Percentiles rank a stretch among this genome's conserved stretches.
These are phyloP conservation scores for Anaspis maculata DNA, from an alignment of 2,888 invertebrate genomes.

Conservation along the genomic window DNA sequence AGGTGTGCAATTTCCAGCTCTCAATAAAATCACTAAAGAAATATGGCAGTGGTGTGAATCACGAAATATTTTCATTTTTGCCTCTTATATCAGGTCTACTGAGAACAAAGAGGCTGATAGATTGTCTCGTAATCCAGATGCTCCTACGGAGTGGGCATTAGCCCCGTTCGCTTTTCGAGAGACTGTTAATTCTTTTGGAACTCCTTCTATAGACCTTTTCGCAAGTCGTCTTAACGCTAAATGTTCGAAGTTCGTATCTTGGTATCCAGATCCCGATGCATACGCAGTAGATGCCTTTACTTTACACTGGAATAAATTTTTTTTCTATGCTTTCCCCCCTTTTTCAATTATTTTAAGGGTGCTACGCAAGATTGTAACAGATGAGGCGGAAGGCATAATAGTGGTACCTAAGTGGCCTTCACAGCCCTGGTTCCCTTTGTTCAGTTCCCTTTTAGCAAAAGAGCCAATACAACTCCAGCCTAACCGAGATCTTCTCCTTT, in stretches of 20 bases:
- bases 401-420: conserved; percentile 3
- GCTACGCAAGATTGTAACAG: conserved; percentile 1
- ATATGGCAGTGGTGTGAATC: conserved; percentile 24
- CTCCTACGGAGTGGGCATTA: conserved; percentile 10
- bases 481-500: neutral
- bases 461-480: neutral
- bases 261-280: conserved; percentile 1
- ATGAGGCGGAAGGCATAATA: conserved; percentile 1
- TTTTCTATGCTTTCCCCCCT: conserved; percentile 3
- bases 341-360: neutral
- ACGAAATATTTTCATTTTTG: conserved; percentile 16
- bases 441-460: neutral
- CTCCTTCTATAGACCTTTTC: conserved; percentile 7
- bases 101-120: conserved; percentile 1
- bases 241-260: conserved; percentile 1
- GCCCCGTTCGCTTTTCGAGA: conserved; percentile 2
- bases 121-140: conserved; percentile 5
- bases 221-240: conserved; percentile 2
- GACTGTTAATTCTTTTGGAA: conserved; percentile 1
- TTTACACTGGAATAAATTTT: neutral
- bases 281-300: conserved; percentile 4
- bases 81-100: conserved; percentile 17
- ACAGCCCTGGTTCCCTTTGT: conserved; percentile 2
- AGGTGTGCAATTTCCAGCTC: conserved; percentile 15
- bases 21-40: conserved; percentile 16